Evolutionary conservation across 1,140 invertebrate species (phyloP).

Genomic region (Aphelinus atriplicis): DNA sequence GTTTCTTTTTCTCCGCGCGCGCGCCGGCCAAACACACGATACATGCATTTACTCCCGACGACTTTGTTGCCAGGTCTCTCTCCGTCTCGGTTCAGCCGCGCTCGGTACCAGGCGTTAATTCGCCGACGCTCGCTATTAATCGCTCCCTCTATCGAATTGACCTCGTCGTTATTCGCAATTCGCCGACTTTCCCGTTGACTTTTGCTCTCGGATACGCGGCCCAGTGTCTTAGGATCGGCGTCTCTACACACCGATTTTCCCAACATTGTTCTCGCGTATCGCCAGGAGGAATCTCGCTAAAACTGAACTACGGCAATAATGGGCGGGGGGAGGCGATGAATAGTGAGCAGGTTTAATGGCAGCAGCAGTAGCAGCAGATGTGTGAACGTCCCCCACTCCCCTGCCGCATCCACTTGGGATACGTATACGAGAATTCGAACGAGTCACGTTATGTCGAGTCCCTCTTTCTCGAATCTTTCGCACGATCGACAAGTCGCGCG

Average conservation of each 20-base stretch:
- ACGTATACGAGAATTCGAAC: conserved; percentile 27
- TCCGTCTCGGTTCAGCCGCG: too few species aligned
- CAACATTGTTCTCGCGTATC: too few species aligned
- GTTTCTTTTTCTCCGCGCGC: not conserved
- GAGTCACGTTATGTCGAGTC: conserved; percentile 38
- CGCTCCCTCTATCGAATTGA: not conserved
- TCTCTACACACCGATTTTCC: too few species aligned
- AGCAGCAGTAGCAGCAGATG: conserved; percentile 19
- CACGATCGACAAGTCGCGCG: conserved; percentile 37
- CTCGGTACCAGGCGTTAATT: conserved; percentile 26
- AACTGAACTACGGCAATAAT: too few species aligned
- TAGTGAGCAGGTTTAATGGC: conserved; percentile 21
- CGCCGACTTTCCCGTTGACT: too few species aligned
- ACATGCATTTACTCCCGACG: too few species aligned
- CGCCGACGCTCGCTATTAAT: conserved; percentile 36
- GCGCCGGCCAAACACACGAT: not conserved
- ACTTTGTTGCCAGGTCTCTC: too few species aligned
- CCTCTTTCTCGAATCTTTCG: conserved; percentile 47
- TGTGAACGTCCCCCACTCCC: conserved; percentile 24
- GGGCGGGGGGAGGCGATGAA: not conserved
- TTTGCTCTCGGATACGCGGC: too few species aligned
- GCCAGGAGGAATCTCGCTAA: too few species aligned
- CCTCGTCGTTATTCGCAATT: too few species aligned
- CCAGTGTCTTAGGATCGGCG: too few species aligned
- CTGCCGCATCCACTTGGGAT: not conserved